Conservation (phyloP, 1,140 invertebrate species). For the Bombus superbus region DNA sequence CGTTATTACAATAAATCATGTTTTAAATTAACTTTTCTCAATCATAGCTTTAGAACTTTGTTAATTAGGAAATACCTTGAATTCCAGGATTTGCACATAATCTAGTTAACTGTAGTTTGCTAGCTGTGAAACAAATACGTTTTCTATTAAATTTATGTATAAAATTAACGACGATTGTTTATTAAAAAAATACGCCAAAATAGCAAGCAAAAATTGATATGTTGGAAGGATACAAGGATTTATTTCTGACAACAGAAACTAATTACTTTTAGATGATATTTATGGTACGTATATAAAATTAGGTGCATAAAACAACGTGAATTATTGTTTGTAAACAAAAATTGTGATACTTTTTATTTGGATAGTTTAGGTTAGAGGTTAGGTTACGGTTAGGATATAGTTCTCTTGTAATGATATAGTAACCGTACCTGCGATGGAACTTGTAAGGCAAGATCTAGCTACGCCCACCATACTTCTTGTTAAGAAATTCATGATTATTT, state of each 20-base stretch:
- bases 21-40: conserved; percentile 2
- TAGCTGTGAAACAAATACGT: conserved; percentile 34
- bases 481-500: conserved; percentile 68
- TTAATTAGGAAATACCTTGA: conserved; percentile 45
- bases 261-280: neutral
- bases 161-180: neutral
- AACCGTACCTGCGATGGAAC: conserved; percentile 63
- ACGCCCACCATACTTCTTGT: conserved; percentile 58
- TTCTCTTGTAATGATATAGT: neutral
- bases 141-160: neutral
- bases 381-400: neutral
- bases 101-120: conserved; percentile 6
- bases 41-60: neutral
- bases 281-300: neutral
- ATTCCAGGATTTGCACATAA: neutral
- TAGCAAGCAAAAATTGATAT: neutral
- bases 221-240: neutral
- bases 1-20: neutral
- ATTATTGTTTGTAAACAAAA: conserved; percentile 1
- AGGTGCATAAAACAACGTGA: neutral
- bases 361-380: conserved; percentile 43
- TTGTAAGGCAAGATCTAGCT: conserved; percentile 58
- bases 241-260: neutral
- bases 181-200: neutral
- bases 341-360: neutral